Conservation (phyloP, 2,113 vertebrate genomes). For the Potamarius usumacintae region DNA sequence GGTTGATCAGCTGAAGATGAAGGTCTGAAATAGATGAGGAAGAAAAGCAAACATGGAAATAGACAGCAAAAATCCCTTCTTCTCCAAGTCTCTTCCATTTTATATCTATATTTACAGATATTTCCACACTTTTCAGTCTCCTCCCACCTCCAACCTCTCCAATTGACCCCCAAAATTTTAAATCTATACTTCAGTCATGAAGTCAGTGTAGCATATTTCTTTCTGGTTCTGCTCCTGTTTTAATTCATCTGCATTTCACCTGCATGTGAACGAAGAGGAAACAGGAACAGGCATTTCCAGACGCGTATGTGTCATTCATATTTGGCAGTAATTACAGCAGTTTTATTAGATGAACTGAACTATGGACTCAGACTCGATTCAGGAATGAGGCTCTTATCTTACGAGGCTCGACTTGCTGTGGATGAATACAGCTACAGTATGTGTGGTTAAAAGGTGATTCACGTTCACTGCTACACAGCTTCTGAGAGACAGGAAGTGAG, state of each 20-base stretch:
- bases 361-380: constrained; percentile 31
- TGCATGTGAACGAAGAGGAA: constrained; percentile 18
- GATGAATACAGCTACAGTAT: neutral
- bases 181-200: neutral
- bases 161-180: neutral
- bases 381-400: constrained; percentile 33
- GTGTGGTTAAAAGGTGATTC: constrained; percentile 37
- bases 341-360: constrained; percentile 37
- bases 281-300: constrained; percentile 19
- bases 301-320: constrained; percentile 4
- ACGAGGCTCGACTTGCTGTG: constrained; percentile 1
- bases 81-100: neutral
- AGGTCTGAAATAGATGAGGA: constrained; percentile 8
- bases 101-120: neutral
- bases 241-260: neutral
- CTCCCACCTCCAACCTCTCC: neutral
- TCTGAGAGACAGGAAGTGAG: neutral
- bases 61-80: neutral
- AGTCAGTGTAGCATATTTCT: neutral
- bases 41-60: neutral
- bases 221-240: neutral
- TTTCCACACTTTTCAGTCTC: neutral
- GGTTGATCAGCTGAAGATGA: constrained; percentile 5
- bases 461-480: neutral
- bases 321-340: neutral